A percentile compares a stretch with the other conserved stretches of the same genome.
These are phyloP conservation scores for Stegana nigrithorax DNA, from an alignment of 2,888 invertebrate species.

Conservation along the genomic window DNA sequence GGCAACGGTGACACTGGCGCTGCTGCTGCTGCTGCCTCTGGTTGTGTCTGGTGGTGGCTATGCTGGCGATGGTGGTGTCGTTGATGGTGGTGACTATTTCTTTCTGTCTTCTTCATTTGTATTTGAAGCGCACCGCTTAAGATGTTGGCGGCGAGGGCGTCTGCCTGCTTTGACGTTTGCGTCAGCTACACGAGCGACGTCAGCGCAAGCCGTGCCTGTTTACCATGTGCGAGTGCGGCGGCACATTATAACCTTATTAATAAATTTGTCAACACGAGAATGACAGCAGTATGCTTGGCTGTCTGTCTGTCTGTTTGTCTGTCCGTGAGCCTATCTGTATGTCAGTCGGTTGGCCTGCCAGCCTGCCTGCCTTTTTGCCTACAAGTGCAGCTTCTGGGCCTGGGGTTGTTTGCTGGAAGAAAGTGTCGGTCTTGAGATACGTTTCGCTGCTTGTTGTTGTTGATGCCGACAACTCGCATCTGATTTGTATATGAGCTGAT, in stretches of 20 bases:
- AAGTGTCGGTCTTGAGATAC: no score
- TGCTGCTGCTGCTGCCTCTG: no score
- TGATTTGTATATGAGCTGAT: not conserved
- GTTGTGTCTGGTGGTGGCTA: no score
- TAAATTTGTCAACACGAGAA: conserved; percentile 66
- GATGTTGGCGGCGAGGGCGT: conserved; percentile 37
- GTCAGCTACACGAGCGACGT: no score
- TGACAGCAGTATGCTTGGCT: conserved; percentile 59
- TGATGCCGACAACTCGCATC: no score
- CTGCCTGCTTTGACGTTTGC: no score
- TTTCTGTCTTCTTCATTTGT: conserved; percentile 44
- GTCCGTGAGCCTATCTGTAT: conserved; percentile 10
- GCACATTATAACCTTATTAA: conserved; percentile 64
- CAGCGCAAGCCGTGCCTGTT: not conserved
- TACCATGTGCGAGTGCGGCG: conserved; percentile 26
- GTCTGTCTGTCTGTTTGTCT: conserved; percentile 51
- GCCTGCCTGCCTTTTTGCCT: no score
- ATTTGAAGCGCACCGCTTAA: conserved; percentile 57
- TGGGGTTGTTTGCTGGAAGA: not conserved
- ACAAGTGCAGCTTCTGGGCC: no score
- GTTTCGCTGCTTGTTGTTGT: not conserved
- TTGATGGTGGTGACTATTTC: conserved; percentile 39
- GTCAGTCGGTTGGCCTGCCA: not conserved
- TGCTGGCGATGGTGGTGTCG: not conserved
- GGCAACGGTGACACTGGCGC: not conserved